These are phyloP conservation scores for Oncorhynchus kisutch DNA, from an alignment of 2,113 vertebrate species.

Conservation along the genomic window DNA sequence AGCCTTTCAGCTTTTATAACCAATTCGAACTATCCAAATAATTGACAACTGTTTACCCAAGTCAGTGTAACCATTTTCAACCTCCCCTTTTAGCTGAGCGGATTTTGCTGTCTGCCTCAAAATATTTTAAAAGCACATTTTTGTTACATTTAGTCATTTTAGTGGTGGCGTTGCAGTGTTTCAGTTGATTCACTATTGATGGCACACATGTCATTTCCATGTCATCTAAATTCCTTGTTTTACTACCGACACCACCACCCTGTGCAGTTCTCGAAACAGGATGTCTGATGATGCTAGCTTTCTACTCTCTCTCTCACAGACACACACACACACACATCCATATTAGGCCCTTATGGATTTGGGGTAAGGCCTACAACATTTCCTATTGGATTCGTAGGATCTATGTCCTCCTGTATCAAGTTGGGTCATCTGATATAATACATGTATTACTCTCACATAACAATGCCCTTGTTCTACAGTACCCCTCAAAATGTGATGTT, in stretches of 20 bases:
- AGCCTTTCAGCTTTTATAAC: slow-evolving; percentile 53
- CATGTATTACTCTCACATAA: not conserved
- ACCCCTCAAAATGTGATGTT: not conserved
- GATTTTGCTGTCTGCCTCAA: slow-evolving; percentile 32
- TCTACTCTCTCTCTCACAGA: not conserved
- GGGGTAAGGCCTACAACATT: too few species aligned
- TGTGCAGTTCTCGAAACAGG: slow-evolving; percentile 29
- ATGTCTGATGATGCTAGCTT: slow-evolving; percentile 24
- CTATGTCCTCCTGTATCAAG: too few species aligned
- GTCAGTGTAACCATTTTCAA: slow-evolving; percentile 39
- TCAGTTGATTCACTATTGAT: slow-evolving; percentile 29
- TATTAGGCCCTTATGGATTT: too few species aligned
- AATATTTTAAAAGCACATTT: slow-evolving; percentile 39
- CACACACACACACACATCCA: not conserved
- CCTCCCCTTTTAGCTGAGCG: slow-evolving; percentile 24
- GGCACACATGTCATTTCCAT: slow-evolving; percentile 35
- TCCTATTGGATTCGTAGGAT: too few species aligned
- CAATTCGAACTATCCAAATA: slow-evolving; percentile 45
- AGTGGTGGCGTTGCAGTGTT: slow-evolving; percentile 48
- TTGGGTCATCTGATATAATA: too few species aligned
- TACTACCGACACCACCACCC: slow-evolving; percentile 44
- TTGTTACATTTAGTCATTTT: slow-evolving; percentile 46
- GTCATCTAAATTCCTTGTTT: slow-evolving; percentile 63
- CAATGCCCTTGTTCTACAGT: not conserved
- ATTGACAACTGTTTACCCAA: slow-evolving; percentile 37